Conservation (phyloP, 2,888 invertebrate genomes). For the Parascotia fuliginaria region DNA sequence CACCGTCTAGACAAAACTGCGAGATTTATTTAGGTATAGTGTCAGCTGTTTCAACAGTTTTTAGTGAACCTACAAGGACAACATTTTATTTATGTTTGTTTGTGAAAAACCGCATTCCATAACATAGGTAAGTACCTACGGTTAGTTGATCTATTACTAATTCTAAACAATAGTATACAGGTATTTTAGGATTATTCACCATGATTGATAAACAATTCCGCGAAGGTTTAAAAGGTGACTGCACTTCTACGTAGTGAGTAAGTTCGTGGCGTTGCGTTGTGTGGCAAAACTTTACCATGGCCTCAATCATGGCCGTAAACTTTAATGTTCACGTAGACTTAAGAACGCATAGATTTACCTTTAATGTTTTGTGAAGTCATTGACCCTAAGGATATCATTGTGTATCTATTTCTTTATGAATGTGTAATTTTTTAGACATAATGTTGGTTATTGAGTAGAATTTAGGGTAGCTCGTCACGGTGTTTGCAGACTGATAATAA, state of each 20-base stretch:
- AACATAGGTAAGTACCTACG: neutral
- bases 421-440: too few species aligned
- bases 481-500: too few species aligned
- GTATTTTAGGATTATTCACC: constrained; percentile 11
- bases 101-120: neutral
- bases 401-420: too few species aligned
- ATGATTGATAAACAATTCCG: constrained; percentile 25
- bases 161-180: neutral
- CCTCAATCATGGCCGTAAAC: constrained; percentile 58
- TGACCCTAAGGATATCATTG: constrained; percentile 3
- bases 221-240: constrained; percentile 65
- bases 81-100: neutral
- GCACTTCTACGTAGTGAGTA: constrained; percentile 68
- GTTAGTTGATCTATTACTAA: neutral
- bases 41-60: constrained; percentile 10
- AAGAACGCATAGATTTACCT: constrained; percentile 44
- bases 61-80: neutral
- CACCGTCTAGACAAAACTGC: constrained; percentile 37
- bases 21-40: constrained; percentile 12
- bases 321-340: constrained; percentile 59
- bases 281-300: constrained; percentile 62
- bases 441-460: too few species aligned
- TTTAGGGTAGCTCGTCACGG: too few species aligned
- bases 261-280: constrained; percentile 55
- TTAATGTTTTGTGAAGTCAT: constrained; percentile 7